phyloP scores from a whole-genome alignment of 2,888 invertebrate species.

The Caenorhabditis panamensis region DNA sequence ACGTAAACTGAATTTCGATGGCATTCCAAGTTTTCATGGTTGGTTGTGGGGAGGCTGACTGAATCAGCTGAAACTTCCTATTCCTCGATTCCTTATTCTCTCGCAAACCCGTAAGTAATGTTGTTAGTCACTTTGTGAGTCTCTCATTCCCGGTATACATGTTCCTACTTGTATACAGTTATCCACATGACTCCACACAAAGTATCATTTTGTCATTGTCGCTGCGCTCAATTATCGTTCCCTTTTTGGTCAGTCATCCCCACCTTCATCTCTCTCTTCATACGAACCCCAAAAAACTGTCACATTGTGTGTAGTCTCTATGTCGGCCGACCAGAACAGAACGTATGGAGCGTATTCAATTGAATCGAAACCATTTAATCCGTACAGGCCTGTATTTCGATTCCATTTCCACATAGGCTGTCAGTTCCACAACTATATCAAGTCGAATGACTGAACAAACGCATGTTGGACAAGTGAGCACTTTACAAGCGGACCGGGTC shows the following conservation, averaged over 20 bases:
- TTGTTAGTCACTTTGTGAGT: conserved; percentile 2
- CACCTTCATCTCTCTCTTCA: neutral
- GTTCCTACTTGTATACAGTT: neutral
- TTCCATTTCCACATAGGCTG: too few relatives aligned
- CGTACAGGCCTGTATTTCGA: conserved; percentile 16
- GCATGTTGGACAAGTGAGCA: too few relatives aligned
- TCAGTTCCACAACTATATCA: conserved; percentile 17
- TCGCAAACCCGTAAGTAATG: neutral
- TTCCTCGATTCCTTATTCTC: neutral
- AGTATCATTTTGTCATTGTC: conserved; percentile 35
- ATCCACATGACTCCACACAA: conserved; percentile 42
- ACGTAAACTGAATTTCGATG: neutral
- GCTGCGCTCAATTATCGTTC: conserved; percentile 48
- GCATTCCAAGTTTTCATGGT: neutral
- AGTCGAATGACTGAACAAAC: neutral
- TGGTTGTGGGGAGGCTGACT: too few relatives aligned
- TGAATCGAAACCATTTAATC: conserved; percentile 52
- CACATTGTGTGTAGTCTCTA: conserved; percentile 29
- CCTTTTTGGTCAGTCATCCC: conserved; percentile 35
- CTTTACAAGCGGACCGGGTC: conserved; percentile 25
- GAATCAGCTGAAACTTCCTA: neutral
- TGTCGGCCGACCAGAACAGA: conserved; percentile 43
- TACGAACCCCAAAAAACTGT: conserved; percentile 8
- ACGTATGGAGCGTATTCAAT: conserved; percentile 42
- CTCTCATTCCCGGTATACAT: neutral